A percentile compares a stretch with the other conserved stretches of the same genome.
phyloP scores from a whole-genome alignment of 2,888 invertebrate genomes.

The Polydesmus complanatus region DNA sequence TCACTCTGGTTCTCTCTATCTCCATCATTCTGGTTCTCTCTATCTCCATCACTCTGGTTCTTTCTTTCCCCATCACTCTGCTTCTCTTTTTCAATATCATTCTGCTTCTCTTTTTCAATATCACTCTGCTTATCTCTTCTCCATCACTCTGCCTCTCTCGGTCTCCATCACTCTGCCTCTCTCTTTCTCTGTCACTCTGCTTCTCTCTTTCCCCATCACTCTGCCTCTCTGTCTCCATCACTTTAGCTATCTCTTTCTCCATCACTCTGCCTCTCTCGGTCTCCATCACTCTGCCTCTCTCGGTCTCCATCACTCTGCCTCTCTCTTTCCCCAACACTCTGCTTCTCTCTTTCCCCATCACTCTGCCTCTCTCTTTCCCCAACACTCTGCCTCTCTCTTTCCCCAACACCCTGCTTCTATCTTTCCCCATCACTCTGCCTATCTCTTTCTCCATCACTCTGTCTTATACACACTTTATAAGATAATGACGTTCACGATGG shows the following conservation, averaged over 20 bases:
- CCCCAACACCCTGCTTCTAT: not conserved
- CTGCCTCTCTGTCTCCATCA: no score
- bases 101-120: not conserved
- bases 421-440: not conserved
- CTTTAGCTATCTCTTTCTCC: no score
- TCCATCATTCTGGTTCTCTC: no score
- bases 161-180: not conserved
- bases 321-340: not conserved
- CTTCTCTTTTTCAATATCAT: not conserved
- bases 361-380: no score
- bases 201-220: no score
- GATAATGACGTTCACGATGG: not conserved
- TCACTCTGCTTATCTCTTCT: not conserved
- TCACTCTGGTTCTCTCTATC: no score
- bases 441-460: not conserved
- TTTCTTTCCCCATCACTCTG: no score
- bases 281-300: no score
- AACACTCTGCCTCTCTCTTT: not conserved
- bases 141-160: not conserved
- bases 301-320: no score
- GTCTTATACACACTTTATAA: not conserved
- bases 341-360: not conserved
- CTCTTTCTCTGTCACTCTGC: not conserved
- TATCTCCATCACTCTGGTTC: no score
- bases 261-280: no score